phyloP scores from a whole-genome alignment of 2,888 invertebrate species.

The Glyphotaelius pellucidus region DNA sequence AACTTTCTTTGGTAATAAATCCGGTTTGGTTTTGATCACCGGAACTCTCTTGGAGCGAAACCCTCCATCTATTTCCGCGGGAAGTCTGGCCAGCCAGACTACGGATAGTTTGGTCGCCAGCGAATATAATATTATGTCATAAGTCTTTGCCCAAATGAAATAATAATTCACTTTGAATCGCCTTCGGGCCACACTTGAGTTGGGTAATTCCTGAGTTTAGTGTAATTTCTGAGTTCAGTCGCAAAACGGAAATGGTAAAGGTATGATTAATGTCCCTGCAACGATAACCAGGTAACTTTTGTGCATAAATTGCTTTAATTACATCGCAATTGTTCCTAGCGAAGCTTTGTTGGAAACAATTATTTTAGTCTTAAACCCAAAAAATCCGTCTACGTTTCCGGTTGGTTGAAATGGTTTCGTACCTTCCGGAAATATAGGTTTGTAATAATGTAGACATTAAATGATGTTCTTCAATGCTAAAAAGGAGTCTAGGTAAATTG shows the following conservation, averaged over 20 bases:
- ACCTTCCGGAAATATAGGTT: not conserved
- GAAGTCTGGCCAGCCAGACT: conserved; percentile 57
- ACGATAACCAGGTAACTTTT: not conserved
- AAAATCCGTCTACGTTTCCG: not conserved
- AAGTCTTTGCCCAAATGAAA: not conserved
- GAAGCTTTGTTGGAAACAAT: not conserved
- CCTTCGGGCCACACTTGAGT: conserved; percentile 31
- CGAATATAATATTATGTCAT: conserved; percentile 45
- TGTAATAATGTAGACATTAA: not conserved
- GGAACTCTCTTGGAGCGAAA: conserved; percentile 44
- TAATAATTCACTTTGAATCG: conserved; percentile 10
- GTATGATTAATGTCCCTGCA: conserved; percentile 1
- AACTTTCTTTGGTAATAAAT: conserved; percentile 32
- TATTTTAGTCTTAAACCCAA: not conserved
- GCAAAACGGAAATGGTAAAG: conserved; percentile 6
- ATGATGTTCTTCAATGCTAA: not conserved
- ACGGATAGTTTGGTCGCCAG: not conserved
- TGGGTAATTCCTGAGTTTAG: conserved; percentile 34
- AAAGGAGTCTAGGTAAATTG: too few relatives aligned
- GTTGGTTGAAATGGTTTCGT: not conserved
- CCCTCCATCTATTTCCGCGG: conserved; percentile 55
- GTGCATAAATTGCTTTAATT: not conserved
- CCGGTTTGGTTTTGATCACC: conserved; percentile 44
- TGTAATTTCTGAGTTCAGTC: conserved; percentile 9
- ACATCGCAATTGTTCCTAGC: not conserved